A percentile compares a stretch with the other conserved stretches of the same genome.
Evolutionary conservation across 2,797 vertebrate species (phyloP).

Genomic region (Sebastes matsubarae): DNA sequence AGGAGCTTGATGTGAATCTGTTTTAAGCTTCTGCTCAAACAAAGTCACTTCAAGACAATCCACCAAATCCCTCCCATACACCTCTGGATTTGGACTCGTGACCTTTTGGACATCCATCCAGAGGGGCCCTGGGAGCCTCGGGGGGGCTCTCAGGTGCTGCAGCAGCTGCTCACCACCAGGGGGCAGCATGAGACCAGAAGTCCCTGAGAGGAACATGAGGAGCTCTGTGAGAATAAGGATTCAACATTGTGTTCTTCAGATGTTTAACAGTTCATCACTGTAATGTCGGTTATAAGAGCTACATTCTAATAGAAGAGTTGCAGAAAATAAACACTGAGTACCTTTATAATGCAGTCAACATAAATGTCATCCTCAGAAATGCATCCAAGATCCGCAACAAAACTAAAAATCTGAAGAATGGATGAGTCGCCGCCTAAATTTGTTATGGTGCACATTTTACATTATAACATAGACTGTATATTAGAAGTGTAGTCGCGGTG

Average conservation of each 20-base stretch:
- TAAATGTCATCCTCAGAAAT: no score
- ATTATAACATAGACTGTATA: no score
- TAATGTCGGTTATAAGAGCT: background rate
- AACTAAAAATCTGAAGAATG: no score
- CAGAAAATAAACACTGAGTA: no score
- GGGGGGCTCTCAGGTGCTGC: background rate
- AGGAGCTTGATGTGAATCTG: background rate
- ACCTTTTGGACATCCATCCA: background rate
- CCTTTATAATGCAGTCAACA: no score
- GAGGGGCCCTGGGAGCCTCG: no score
- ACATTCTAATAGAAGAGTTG: no score
- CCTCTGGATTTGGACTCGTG: background rate
- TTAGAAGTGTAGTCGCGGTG: no score
- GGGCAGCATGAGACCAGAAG: constrained; percentile 30
- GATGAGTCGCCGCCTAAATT: no score
- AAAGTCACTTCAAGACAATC: background rate
- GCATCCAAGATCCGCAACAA: no score
- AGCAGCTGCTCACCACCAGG: constrained; percentile 31
- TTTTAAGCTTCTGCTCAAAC: background rate
- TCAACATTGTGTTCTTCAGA: background rate
- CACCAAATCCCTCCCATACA: background rate
- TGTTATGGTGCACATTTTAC: no score
- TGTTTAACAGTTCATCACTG: background rate
- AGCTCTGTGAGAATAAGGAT: background rate
- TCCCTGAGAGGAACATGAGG: background rate